A percentile compares a stretch with the other conserved stretches of the same genome.
Evolutionary conservation across 2,888 invertebrate species (phyloP).

Genomic region (Diachrysia chrysitis): DNA sequence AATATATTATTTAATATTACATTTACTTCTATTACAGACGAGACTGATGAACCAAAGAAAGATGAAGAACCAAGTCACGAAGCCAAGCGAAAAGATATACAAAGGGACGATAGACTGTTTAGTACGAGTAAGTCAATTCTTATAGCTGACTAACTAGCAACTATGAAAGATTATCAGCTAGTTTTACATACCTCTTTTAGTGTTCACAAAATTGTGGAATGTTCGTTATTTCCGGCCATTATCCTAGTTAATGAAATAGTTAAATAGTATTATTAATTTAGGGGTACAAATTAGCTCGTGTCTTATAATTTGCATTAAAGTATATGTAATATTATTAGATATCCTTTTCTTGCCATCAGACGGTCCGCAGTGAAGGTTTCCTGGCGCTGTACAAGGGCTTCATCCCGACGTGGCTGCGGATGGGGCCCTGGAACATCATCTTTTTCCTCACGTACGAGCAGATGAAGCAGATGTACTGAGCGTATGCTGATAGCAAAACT

Average conservation of each 20-base stretch:
- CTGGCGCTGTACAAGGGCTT: conserved; percentile 98
- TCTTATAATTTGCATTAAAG: too few species aligned
- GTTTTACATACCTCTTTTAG: too few species aligned
- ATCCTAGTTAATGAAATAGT: too few species aligned
- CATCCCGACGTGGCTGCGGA: conserved; percentile 97
- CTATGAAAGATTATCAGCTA: too few species aligned
- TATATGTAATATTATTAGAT: too few species aligned
- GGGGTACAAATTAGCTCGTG: too few species aligned
- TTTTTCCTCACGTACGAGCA: conserved; percentile 98
- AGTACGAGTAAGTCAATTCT: conserved; percentile 89
- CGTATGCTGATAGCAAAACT: background rate
- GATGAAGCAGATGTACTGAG: conserved; percentile 92
- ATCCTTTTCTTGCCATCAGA: conserved; percentile 82
- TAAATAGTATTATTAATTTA: too few species aligned
- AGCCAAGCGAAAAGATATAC: conserved; percentile 89
- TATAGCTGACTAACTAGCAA: background rate
- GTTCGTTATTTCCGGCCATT: too few species aligned
- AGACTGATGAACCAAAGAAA: conserved; percentile 97
- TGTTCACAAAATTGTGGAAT: too few species aligned
- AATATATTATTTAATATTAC: too few species aligned
- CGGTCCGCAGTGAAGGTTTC: conserved; percentile 96
- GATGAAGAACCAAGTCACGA: conserved; percentile 76
- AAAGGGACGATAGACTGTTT: conserved; percentile 95
- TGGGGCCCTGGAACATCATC: conserved; percentile 99
- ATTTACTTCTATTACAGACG: conserved; percentile 90